Evolutionary conservation across 2,888 invertebrate species (phyloP), one percentile per base, ranked within the genome.

Genomic region (Drosophila siamana): DNA sequence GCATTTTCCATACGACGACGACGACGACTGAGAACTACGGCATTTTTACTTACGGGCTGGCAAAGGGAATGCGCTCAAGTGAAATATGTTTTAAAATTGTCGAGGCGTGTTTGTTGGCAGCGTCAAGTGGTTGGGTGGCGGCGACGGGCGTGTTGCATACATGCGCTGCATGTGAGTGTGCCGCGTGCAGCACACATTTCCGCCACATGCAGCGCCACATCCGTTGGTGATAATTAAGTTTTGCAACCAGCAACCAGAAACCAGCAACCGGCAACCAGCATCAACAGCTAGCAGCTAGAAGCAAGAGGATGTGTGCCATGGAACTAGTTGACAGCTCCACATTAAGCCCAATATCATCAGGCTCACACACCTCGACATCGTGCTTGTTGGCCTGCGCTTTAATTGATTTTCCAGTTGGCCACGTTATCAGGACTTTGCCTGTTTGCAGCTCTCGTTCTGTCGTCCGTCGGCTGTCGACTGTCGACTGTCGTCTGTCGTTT

Each of bases 71-170:
- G 65, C 63, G 54, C 70, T 80, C 80, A 70, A 86, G 78, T 86
- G 86, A 83, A 83, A 83, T 83, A 86, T 88, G 83, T 85, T 83
- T 88, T 74, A 70, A 87, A 83, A 83, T 86, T 88, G 80, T 40
- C 86, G 84, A 83, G 83, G 83, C 83, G 86, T 86, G 84, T 80
- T 74, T 67, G 83, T 71, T 65, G 80, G 50, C 70, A 54, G n/a
- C 71, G 66, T 48, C 78, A 84, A 80, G 84, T 77, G 77, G 28
- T 24, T 22, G 40, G 54, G 40, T 3, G 41, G 57, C 0, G 16
- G 57, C 0, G 13, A 16, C 16, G 33, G 43, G 46, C 43, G 24
- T 38, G 36, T 15, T 13, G 61, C 41, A 46, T 28, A 50, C 43
- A 56, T 28, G 28, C 24, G 28, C 24, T 19, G 30, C 16, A 26